Percentiles rank a stretch among this genome's conserved stretches.
Conservation (phyloP, 2,797 vertebrate species). For the Xiphophorus birchmanni region DNA sequence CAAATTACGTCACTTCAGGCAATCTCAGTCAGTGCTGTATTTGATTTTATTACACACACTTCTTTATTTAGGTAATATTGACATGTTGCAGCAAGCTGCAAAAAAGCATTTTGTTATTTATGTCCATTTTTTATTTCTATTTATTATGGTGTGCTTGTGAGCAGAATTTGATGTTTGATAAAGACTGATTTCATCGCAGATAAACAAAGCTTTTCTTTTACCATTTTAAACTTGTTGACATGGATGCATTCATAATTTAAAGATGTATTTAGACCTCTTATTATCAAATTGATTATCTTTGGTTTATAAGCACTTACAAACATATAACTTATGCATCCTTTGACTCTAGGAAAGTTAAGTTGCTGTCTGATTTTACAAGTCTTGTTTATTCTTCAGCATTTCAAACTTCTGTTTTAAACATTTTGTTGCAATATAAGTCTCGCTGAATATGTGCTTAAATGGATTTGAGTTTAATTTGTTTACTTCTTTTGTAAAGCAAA, state of each 20-base stretch:
- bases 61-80: background rate
- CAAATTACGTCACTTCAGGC: background rate
- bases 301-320: background rate
- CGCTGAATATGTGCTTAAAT: background rate
- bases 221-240: background rate
- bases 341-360: background rate
- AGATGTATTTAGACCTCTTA: background rate
- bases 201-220: background rate
- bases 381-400: background rate
- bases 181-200: background rate
- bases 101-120: background rate
- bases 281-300: background rate
- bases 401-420: background rate
- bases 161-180: background rate
- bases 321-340: background rate
- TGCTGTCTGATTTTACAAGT: background rate
- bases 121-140: background rate
- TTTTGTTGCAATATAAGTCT: background rate
- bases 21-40: background rate
- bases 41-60: background rate
- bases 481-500: background rate
- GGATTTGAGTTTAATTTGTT: background rate
- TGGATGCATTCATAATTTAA: background rate
- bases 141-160: background rate
- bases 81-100: background rate